A percentile compares a stretch with the other conserved stretches of the same genome.
These are phyloP conservation scores for Drosophila gaucha DNA, from an alignment of 2,888 invertebrate species.

Conservation along the genomic window DNA sequence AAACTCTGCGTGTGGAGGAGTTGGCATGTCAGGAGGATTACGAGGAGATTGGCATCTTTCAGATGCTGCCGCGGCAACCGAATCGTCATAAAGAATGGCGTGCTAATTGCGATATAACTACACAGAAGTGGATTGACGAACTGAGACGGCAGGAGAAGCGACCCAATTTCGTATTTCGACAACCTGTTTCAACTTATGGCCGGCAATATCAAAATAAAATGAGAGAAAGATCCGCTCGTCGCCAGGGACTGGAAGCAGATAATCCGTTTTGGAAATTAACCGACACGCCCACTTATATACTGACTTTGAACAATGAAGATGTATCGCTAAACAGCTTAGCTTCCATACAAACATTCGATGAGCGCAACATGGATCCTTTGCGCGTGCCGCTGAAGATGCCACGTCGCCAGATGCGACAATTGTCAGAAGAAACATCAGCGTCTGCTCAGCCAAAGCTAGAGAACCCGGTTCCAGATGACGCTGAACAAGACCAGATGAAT, in stretches of 20 bases:
- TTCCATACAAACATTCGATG: constrained; percentile 70
- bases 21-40: constrained; percentile 60
- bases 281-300: constrained; percentile 27
- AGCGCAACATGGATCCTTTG: constrained; percentile 79
- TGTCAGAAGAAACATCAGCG: neutral
- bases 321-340: constrained; percentile 39
- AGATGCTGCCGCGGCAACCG: neutral
- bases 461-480: neutral
- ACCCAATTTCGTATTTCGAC: constrained; percentile 42
- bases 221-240: constrained; percentile 5
- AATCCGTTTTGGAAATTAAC: constrained; percentile 52
- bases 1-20: constrained; percentile 57
- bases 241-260: constrained; percentile 20
- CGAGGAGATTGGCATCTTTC: constrained; percentile 67
- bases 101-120: constrained; percentile 65
- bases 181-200: constrained; percentile 42
- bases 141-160: constrained; percentile 40
- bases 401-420: constrained; percentile 62
- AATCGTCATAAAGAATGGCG: constrained; percentile 36
- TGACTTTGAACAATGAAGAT: constrained; percentile 40
- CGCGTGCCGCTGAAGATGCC: constrained; percentile 58
- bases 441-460: constrained; percentile 11
- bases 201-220: constrained; percentile 36
- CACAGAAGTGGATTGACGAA: constrained; percentile 67
- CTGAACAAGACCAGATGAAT: neutral